Conservation (phyloP, 1,140 invertebrate genomes). For the Lucilia sericata region DNA sequence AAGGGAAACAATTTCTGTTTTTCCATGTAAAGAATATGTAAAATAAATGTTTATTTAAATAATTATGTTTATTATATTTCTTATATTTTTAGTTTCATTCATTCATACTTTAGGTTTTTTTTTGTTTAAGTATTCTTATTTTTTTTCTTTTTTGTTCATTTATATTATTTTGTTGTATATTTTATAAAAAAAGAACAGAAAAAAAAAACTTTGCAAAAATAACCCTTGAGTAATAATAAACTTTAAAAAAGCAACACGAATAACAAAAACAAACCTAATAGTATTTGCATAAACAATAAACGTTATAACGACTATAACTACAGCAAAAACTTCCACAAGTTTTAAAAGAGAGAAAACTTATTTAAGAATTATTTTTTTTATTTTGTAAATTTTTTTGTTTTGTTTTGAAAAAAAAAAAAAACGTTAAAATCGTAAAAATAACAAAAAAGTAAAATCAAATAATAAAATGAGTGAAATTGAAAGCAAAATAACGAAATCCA, state of each 20-base stretch:
- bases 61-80: neutral
- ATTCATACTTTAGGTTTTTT: neutral
- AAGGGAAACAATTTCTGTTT: no score
- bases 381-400: neutral
- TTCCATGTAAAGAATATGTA: neutral
- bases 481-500: conserved; percentile 43
- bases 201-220: conserved; percentile 12
- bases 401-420: neutral
- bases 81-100: neutral
- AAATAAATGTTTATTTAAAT: conserved; percentile 8
- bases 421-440: neutral
- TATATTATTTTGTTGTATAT: neutral
- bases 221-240: conserved; percentile 14
- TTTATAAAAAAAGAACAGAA: neutral
- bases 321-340: neutral
- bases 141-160: neutral
- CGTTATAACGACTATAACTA: neutral
- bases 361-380: neutral
- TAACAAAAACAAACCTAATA: neutral
- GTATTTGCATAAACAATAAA: conserved; percentile 1
- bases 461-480: neutral
- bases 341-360: neutral
- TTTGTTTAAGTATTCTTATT: neutral
- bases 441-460: neutral
- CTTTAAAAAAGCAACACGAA: neutral